Evolutionary conservation across 2,113 vertebrate genomes (phyloP).

Genomic region (Mungos mungo): DNA sequence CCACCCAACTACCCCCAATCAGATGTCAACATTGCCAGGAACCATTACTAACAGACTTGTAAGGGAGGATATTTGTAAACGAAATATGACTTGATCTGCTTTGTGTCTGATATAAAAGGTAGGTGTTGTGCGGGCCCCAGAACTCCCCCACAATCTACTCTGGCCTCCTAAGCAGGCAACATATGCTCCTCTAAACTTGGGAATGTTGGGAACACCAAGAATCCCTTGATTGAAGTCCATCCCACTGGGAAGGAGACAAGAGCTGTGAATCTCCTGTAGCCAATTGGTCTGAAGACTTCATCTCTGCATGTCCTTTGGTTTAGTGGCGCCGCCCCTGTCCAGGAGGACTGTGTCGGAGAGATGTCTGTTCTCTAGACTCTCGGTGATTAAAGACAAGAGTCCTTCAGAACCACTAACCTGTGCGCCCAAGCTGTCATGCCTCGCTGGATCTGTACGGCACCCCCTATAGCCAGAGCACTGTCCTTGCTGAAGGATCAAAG

Average conservation of each 20-base stretch:
- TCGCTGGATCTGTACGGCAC: not conserved
- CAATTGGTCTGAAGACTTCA: not conserved
- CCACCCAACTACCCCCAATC: not conserved
- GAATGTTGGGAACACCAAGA: not conserved
- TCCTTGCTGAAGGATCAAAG: not conserved
- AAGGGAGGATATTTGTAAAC: not conserved
- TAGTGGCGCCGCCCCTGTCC: no score
- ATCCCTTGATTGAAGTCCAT: not conserved
- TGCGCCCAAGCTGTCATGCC: not conserved
- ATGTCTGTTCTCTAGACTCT: not conserved
- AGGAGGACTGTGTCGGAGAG: not conserved
- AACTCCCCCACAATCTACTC: not conserved
- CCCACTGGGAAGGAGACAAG: not conserved
- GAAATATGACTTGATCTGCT: not conserved
- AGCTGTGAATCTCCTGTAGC: not conserved
- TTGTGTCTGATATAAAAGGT: not conserved
- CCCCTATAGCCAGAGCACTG: not conserved
- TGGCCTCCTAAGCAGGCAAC: not conserved
- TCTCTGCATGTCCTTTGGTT: not conserved
- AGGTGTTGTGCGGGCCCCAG: not conserved
- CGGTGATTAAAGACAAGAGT: not conserved
- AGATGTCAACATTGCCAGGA: not conserved
- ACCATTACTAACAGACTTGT: not conserved
- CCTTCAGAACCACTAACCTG: not conserved
- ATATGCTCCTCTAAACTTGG: not conserved